Evolutionary conservation across 1,140 invertebrate species (phyloP), one percentile per base, ranked within the genome.

Genomic region (Caerostris darwini): DNA sequence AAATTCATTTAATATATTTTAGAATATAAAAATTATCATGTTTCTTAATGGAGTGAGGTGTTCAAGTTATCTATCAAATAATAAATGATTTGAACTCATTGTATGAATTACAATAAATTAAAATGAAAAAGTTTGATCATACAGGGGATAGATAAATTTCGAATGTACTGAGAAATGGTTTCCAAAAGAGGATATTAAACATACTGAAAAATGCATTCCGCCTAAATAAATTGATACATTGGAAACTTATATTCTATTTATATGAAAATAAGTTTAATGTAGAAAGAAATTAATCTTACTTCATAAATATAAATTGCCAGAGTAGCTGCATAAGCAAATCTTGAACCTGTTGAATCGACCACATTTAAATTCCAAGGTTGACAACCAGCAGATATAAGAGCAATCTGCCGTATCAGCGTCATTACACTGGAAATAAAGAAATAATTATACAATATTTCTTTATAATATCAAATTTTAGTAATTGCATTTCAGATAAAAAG

Each of bases 291-390:
- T 77, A 50, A 53, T 77, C 94, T 95, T 95, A 96, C 96, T 95
- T 96, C 95, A 95, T 96, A 96, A 61, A 96, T 95, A 94, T 96
- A 96, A 57, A 97, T 96, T 50, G 96, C 96, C 81, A 96, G 95
- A 3, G 96, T 96, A 7, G 96, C 96, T 94, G 96, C 96, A 95
- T 96, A 97, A 7, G 96, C 96, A 95, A 97, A 96, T 56, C 96
- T 95, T 64, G 96, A 95, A 10, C 95, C 95, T 93, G 95, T 95
- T 17, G 96, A 95, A 59, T 96, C 96, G 93, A 96, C 96, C 3
- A 96, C 96, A 94, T 96, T 96, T 50, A 94, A 93, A 94, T 96
- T 96, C 96, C 96, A 97, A 7, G 96, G 96, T 95, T 97, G 96
- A 81, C 95, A 95, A 50, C 95, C 95, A 54, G 95, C 95, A 54